A percentile compares a stretch with the other conserved stretches of the same genome.
phyloP scores from a whole-genome alignment of 2,113 vertebrate genomes.

The Dryoscopus gambensis region DNA sequence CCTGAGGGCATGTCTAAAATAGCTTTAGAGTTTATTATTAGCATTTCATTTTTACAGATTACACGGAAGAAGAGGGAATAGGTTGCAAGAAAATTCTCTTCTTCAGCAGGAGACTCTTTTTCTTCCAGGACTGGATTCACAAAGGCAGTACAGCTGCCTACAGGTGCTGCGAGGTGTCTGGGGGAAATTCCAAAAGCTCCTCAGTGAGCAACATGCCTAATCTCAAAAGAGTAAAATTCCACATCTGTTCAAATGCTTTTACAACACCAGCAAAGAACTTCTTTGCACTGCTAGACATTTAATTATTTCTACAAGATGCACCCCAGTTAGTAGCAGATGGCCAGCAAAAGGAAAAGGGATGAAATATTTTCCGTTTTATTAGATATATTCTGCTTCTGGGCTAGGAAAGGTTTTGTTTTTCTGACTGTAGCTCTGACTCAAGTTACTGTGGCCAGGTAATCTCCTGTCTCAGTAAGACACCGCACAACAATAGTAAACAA shows the following conservation, averaged over 20 bases:
- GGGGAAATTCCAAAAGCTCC: not conserved
- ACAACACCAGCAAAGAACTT: not conserved
- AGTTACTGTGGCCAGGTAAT: not conserved
- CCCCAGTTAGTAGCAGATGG: not conserved
- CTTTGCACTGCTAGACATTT: not conserved
- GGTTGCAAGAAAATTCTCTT: not conserved
- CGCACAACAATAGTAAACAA: not conserved
- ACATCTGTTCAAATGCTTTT: not conserved
- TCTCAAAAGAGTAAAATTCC: not conserved
- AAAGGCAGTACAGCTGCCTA: not conserved
- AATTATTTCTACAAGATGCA: not conserved
- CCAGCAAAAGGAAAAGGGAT: not conserved
- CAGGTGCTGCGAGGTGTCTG: not conserved
- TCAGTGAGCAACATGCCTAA: not conserved
- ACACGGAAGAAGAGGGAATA: not conserved
- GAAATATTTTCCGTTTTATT: not conserved
- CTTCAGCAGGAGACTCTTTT: not conserved
- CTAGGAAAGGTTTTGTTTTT: not conserved
- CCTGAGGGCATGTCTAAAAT: not conserved
- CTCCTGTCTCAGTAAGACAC: not conserved
- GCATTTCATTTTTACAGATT: not conserved
- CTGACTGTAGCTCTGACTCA: not conserved
- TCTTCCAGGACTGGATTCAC: not conserved
- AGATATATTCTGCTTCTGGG: not conserved
- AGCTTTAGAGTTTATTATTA: not conserved